Conservation (phyloP, 2,797 vertebrate species). For the Myripristis jacobus region DNA sequence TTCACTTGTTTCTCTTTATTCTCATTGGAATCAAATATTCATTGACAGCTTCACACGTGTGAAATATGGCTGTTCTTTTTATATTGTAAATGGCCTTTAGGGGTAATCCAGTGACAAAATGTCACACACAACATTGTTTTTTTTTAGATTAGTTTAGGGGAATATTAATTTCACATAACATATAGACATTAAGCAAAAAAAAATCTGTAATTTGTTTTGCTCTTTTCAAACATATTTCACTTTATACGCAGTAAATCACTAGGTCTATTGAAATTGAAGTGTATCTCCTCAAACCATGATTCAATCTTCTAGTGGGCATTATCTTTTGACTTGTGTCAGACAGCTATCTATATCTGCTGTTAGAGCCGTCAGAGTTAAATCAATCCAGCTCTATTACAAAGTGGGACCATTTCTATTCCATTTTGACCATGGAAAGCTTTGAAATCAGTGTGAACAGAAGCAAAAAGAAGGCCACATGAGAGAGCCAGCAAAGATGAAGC, state of each 20-base stretch:
- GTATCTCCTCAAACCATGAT: conserved; percentile 13
- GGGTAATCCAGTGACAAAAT: conserved; percentile 20
- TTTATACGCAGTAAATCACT: conserved; percentile 29
- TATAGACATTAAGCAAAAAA: conserved; percentile 40
- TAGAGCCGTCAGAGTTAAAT: conserved; percentile 42
- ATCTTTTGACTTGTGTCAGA: conserved; percentile 39
- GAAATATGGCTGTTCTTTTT: neutral
- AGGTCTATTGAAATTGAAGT: conserved; percentile 46
- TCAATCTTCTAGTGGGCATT: conserved; percentile 40
- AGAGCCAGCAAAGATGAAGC: no score
- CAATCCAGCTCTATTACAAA: conserved; percentile 34
- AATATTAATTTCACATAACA: neutral
- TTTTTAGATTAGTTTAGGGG: no score
- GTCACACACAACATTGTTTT: neutral
- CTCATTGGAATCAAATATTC: neutral
- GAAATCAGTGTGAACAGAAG: conserved; percentile 19
- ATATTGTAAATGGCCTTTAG: neutral
- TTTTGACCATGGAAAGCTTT: conserved; percentile 28
- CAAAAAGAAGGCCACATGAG: neutral
- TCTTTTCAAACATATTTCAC: conserved; percentile 42
- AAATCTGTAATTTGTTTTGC: conserved; percentile 55
- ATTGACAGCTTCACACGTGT: neutral
- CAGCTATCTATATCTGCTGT: conserved; percentile 46
- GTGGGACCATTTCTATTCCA: conserved; percentile 26
- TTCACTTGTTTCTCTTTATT: no score